Percentiles rank a stretch among this genome's conserved stretches.
phyloP scores from a whole-genome alignment of 2,888 invertebrate genomes.

The Hirtodrosophila confusa region DNA sequence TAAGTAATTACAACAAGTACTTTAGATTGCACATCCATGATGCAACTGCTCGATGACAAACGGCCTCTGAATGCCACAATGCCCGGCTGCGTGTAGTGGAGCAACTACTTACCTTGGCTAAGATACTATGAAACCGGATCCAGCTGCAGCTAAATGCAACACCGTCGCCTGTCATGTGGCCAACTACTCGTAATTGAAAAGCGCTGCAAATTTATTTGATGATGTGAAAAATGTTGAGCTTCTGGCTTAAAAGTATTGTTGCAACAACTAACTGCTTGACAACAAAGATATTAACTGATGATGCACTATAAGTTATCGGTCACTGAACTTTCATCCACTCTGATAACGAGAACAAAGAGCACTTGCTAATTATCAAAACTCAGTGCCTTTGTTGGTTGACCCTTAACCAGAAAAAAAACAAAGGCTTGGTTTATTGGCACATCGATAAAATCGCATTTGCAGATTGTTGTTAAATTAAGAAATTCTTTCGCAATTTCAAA shows the following conservation, averaged over 20 bases:
- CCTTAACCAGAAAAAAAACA: too few relatives aligned
- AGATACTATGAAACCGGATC: conserved; percentile 52
- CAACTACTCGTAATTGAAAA: conserved; percentile 25
- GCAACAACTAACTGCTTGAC: too few relatives aligned
- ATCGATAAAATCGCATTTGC: too few relatives aligned
- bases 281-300: background rate
- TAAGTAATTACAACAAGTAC: background rate
- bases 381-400: conserved; percentile 26
- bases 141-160: conserved; percentile 19
- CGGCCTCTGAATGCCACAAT: conserved; percentile 4
- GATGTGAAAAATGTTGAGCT: conserved; percentile 20
- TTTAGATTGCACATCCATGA: conserved; percentile 2
- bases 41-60: conserved; percentile 15
- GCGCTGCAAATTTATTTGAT: conserved; percentile 23
- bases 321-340: conserved; percentile 19
- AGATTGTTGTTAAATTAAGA: too few relatives aligned
- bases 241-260: conserved; percentile 4
- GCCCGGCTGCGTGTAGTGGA: background rate
- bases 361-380: conserved; percentile 26
- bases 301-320: conserved; percentile 7
- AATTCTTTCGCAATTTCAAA: too few relatives aligned
- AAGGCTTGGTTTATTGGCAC: too few relatives aligned
- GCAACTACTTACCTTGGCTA: conserved; percentile 30
- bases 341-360: conserved; percentile 38
- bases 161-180: background rate